Percentiles rank a stretch among this genome's conserved stretches.
These are phyloP conservation scores for Pentalonia nigronervosa DNA, from an alignment of 1,140 invertebrate species.

Conservation along the genomic window DNA sequence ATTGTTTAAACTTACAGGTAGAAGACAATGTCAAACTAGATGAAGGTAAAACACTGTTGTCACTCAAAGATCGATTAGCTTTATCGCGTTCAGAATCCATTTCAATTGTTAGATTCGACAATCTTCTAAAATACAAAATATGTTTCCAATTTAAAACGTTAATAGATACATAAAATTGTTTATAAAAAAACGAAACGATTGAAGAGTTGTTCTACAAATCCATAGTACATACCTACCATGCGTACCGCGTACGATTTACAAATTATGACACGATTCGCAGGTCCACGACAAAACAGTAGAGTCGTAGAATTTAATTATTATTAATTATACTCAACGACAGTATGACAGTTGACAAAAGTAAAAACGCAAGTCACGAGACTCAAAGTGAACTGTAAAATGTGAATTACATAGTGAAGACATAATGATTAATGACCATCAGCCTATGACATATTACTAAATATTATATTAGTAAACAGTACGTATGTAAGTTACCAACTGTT, in stretches of 20 bases:
- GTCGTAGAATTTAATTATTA: too few relatives aligned
- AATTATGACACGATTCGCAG: background rate
- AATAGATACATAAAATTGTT: background rate
- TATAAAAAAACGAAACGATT: background rate
- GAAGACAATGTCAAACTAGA: background rate
- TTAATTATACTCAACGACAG: background rate
- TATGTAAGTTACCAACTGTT: background rate
- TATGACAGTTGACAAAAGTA: background rate
- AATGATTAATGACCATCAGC: too few relatives aligned
- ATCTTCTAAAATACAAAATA: background rate
- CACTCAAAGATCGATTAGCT: background rate
- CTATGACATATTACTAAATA: background rate
- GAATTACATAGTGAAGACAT: too few relatives aligned
- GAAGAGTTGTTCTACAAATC: background rate
- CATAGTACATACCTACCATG: background rate
- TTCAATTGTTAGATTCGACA: background rate
- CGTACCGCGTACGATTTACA: background rate
- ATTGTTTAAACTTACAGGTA: background rate
- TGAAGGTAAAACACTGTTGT: background rate
- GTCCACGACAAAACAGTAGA: too few relatives aligned
- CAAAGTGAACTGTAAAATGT: too few relatives aligned
- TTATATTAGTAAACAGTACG: background rate
- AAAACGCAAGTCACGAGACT: background rate
- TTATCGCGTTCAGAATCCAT: background rate
- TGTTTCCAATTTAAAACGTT: background rate